Conservation (phyloP, 2,113 vertebrate genomes). For the Heloderma charlesbogerti region DNA sequence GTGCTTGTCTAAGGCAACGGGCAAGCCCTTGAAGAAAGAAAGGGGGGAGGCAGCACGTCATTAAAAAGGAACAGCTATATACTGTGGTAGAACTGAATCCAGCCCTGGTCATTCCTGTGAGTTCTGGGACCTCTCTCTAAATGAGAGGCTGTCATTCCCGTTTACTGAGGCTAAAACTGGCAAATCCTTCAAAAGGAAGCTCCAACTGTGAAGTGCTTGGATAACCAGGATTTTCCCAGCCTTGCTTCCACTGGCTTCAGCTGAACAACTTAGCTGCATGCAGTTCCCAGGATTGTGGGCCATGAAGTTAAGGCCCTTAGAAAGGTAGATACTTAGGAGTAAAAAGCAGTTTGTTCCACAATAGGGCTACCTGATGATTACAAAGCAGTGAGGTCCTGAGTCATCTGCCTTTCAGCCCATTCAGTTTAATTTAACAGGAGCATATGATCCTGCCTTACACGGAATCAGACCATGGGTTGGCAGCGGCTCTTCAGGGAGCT, state of each 20-base stretch:
- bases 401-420: no score
- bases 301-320: background rate
- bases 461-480: no score
- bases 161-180: background rate
- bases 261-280: background rate
- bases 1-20: slow-evolving; percentile 94
- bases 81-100: background rate
- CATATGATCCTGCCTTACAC: no score
- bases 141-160: background rate
- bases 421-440: no score
- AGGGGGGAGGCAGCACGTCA: background rate
- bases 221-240: background rate
- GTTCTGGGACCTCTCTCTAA: background rate
- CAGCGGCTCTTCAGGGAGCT: no score
- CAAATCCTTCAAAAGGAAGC: background rate
- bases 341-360: background rate
- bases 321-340: background rate
- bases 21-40: slow-evolving; percentile 84
- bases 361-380: background rate
- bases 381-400: no score
- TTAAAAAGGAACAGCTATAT: background rate
- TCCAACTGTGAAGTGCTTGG: background rate
- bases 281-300: background rate
- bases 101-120: background rate
- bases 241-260: background rate